Conservation (phyloP, 2,888 invertebrate genomes). For the Notodonta dromedarius region DNA sequence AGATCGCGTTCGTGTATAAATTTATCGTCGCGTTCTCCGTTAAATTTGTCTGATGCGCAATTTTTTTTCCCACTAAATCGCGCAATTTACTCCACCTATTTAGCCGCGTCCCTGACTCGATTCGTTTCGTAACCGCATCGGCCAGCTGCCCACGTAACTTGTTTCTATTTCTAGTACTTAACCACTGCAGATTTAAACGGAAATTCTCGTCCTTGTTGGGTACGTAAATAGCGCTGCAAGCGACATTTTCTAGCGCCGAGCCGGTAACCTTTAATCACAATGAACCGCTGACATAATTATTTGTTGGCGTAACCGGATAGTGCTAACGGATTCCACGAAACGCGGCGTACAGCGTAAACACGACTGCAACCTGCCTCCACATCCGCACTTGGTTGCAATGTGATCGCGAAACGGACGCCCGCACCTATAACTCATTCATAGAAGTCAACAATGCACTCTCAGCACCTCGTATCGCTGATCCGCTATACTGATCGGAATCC, state of each 20-base stretch:
- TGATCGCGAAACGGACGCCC: conserved; percentile 59
- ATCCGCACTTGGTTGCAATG: conserved; percentile 64
- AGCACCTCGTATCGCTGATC: conserved; percentile 54
- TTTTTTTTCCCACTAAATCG: conserved; percentile 58
- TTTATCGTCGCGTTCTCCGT: conserved; percentile 71
- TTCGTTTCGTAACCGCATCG: conserved; percentile 59
- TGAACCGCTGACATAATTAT: conserved; percentile 78
- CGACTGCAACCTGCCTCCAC: conserved; percentile 56
- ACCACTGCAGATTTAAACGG: conserved; percentile 59
- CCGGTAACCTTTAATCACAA: conserved; percentile 65
- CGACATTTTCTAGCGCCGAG: conserved; percentile 37
- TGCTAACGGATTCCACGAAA: conserved; percentile 68
- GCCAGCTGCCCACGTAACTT: conserved; percentile 73
- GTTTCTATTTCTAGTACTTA: conserved; percentile 71
- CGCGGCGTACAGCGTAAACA: conserved; percentile 62
- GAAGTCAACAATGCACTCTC: conserved; percentile 57
- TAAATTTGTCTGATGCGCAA: conserved; percentile 66
- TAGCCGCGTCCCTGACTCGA: conserved; percentile 66
- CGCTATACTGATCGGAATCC: conserved; percentile 58
- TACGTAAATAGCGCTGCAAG: conserved; percentile 47
- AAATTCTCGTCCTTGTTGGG: conserved; percentile 58
- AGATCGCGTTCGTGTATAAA: conserved; percentile 75
- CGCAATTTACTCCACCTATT: conserved; percentile 64
- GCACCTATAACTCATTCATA: conserved; percentile 68
- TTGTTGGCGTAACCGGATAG: conserved; percentile 73